These are phyloP conservation scores for Caenorhabditis plicata DNA, from an alignment of 2,888 invertebrate genomes.

Conservation along the genomic window DNA sequence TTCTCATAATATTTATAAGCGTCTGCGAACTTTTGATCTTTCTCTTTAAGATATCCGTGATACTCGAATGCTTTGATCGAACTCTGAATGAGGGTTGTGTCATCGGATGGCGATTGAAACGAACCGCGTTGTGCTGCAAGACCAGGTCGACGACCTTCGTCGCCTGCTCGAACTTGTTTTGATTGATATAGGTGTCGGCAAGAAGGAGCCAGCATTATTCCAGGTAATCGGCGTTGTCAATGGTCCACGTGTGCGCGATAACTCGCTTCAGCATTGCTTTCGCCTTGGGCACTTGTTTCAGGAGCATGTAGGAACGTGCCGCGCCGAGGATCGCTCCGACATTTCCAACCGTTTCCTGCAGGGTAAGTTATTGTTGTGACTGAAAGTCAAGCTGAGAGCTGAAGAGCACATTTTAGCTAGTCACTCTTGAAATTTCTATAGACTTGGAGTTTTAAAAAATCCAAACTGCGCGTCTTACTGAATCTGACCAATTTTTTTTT, in stretches of 20 bases:
- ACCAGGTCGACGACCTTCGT: constrained; percentile 75
- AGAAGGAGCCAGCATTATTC: constrained; percentile 91
- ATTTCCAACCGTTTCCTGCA: constrained; percentile 66
- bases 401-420: too few species aligned
- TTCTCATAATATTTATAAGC: constrained; percentile 81
- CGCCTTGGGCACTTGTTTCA: constrained; percentile 87
- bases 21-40: constrained; percentile 84
- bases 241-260: constrained; percentile 83
- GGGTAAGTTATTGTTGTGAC: too few species aligned
- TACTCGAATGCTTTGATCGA: constrained; percentile 89
- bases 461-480: too few species aligned
- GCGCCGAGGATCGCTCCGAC: constrained; percentile 84
- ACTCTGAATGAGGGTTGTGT: constrained; percentile 70
- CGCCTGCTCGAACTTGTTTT: constrained; percentile 82
- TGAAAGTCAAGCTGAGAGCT: too few species aligned
- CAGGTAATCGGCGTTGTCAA: constrained; percentile 91
- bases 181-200: constrained; percentile 84
- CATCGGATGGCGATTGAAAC: constrained; percentile 44
- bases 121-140: constrained; percentile 69
- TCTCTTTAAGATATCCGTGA: constrained; percentile 82
- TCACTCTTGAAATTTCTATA: too few species aligned
- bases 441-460: too few species aligned
- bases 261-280: constrained; percentile 81
- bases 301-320: constrained; percentile 80
- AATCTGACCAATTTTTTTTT: too few species aligned